Evolutionary conservation across 2,888 invertebrate species (phyloP), one percentile per base, ranked within the genome.

Genomic region (Rosalia funebris): DNA sequence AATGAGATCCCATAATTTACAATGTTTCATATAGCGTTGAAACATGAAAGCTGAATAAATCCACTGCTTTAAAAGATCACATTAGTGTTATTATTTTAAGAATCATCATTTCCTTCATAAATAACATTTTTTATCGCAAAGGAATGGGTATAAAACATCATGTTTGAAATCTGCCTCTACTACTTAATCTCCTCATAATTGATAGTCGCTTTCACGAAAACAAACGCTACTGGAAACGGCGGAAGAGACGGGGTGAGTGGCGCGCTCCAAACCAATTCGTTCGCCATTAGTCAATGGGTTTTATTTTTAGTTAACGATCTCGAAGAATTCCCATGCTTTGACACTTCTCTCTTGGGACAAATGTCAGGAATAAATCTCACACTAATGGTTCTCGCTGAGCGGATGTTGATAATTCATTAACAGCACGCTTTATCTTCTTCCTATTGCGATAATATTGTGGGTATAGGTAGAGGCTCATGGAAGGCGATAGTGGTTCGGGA

Each of bases 341-440:
- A 71, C 70, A 70, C 63, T 62, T 69, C 70, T 69, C 74, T 66
- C 73, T 66, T 53, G 74, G 72, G 74, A 71, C 71, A 68, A 67
- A 70, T 66, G 74, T 73, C 72, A 71, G 53, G 53, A 67, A 66
- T 73, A 74, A 72, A 71, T 74, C 71, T 72, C 70, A 60, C 62
- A 69, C 71, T 69, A 66, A 71, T 72, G 70, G 70, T 69, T 71
- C 58, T 41, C 64, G 55, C 56, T 59, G 53, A 69, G 53, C 68
- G 69, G 74, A 73, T 68, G 68, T 66, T 62, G 70, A 71, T 71
- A 71, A 63, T 50, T 61, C 48, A 60, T 55, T 53, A 55, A 57
- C 44, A 45, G 15, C 32, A 25, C 42, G 58, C 63, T 48, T 69
- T 68, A 70, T 69, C 62, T 47, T 41, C 62, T 69, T 69, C 66